phyloP scores from a whole-genome alignment of 2,888 invertebrate species.

The Nomada flava region DNA sequence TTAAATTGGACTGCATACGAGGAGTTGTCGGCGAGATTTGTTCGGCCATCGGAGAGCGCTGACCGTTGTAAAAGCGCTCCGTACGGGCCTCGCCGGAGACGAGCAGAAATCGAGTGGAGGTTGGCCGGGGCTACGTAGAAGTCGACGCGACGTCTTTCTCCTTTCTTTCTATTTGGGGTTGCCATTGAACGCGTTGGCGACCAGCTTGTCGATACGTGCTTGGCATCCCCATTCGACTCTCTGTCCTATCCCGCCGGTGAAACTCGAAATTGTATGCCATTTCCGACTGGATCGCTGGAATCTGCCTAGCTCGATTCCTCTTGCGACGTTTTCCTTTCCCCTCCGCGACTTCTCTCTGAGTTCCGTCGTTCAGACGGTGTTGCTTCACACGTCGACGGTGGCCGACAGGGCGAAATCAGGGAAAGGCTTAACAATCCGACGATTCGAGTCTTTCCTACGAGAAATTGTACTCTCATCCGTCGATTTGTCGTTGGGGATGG shows the following conservation, averaged over 20 bases:
- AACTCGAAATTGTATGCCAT: slow-evolving; percentile 71
- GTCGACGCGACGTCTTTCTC: slow-evolving; percentile 54
- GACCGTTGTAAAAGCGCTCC: slow-evolving; percentile 76
- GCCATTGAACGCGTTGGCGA: slow-evolving; percentile 72
- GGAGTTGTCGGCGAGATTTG: slow-evolving; percentile 79
- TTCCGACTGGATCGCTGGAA: slow-evolving; percentile 66
- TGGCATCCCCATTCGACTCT: slow-evolving; percentile 69
- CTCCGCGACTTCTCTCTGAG: neutral
- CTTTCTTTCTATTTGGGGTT: slow-evolving; percentile 71
- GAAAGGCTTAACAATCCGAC: too few species aligned
- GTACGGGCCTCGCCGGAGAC: slow-evolving; percentile 41
- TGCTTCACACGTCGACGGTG: neutral
- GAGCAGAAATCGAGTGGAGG: slow-evolving; percentile 38
- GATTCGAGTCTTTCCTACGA: too few species aligned
- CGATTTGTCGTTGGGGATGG: too few species aligned
- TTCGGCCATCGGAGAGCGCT: slow-evolving; percentile 79
- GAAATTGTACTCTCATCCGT: too few species aligned
- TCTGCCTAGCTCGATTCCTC: slow-evolving; percentile 61
- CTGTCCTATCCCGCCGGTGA: slow-evolving; percentile 54
- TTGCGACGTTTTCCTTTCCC: neutral
- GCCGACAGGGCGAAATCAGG: too few species aligned
- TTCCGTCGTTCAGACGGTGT: slow-evolving; percentile 33
- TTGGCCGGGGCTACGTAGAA: slow-evolving; percentile 39
- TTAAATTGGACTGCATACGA: slow-evolving; percentile 84
- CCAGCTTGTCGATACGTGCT: slow-evolving; percentile 80